Evolutionary conservation across 2,888 invertebrate genomes (phyloP).

Genomic region (Branchinecta sandiegonensis): DNA sequence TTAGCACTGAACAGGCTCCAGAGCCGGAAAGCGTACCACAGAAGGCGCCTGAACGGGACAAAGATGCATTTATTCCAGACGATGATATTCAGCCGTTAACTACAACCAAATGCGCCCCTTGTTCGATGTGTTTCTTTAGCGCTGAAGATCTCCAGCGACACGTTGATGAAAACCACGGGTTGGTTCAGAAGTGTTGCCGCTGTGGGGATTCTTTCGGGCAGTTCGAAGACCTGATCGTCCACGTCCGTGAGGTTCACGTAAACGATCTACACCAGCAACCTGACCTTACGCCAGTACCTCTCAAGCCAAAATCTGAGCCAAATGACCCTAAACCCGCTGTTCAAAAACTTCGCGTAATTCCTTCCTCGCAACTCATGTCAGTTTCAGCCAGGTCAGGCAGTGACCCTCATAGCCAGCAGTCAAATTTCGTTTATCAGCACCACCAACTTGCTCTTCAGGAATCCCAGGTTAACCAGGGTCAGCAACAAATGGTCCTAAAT

Average conservation of each 20-base stretch:
- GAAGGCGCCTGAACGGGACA: background rate
- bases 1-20: background rate
- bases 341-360: background rate
- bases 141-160: background rate
- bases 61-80: background rate
- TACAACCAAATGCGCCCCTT: background rate
- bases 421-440: too few species aligned
- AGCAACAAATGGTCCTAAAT: too few species aligned
- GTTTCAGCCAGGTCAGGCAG: background rate
- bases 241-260: background rate
- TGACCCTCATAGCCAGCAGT: too few species aligned
- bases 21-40: background rate
- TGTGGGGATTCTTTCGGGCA: background rate
- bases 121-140: background rate
- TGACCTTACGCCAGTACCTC: background rate
- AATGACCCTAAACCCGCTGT: background rate
- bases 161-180: background rate
- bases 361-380: conserved; percentile 5
- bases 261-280: background rate
- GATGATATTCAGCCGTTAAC: background rate
- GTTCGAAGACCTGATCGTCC: conserved; percentile 4
- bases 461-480: too few species aligned
- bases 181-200: background rate
- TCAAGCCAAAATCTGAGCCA: background rate
- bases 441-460: too few species aligned